Evolutionary conservation across 2,113 vertebrate genomes (phyloP), one percentile per base, ranked within the genome.

Genomic region (Equus przewalskii): DNA sequence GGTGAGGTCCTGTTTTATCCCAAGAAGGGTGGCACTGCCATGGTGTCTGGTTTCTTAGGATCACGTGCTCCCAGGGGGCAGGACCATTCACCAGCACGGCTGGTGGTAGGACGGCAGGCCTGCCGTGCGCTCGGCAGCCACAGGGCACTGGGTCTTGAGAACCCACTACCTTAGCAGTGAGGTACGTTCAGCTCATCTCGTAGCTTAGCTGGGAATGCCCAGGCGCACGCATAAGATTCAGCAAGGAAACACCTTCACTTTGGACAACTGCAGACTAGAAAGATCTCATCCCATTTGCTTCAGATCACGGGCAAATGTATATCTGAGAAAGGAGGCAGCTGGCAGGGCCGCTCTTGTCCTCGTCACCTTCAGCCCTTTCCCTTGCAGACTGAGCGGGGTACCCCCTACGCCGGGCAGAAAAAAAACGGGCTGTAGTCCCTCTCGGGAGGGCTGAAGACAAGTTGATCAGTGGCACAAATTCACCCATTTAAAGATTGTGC

Each of bases 321-420:
- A 12, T 28, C 81, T 21, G 54, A 44, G 88, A 12, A 3, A 12
- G 19, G 64, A 16, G 46, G 49, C 93, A 15, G 56, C 18, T 1
- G 33, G 4, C 24, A 8, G 49, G 8, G 49, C 24, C 1, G 6
- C 46, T n/a, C 54, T n/a, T 1, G 46, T 7, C 56, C 67, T 13
- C 1, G 12, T 44, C 6, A 9, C 30, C 30, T 2, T 7, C 44
- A 7, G 51, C 51, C 64, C 62, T 14, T 58, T 7, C 7, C 3
- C 60, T 7, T 0, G 18, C 7, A 7, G 46, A 24, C 58, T 1
- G 26, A 41, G 56, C 7, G 1, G 11, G 10, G n/a, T 5, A 1
- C 13, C 7, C 44, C 46, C 49, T 6, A 12, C 28, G 9, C 46
- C 0, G 12, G 60, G 69, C 49, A 7, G 60, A n/a, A 0, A 49